These are phyloP conservation scores for Athalia rosae DNA, from an alignment of 2,888 invertebrate species.

Conservation along the genomic window DNA sequence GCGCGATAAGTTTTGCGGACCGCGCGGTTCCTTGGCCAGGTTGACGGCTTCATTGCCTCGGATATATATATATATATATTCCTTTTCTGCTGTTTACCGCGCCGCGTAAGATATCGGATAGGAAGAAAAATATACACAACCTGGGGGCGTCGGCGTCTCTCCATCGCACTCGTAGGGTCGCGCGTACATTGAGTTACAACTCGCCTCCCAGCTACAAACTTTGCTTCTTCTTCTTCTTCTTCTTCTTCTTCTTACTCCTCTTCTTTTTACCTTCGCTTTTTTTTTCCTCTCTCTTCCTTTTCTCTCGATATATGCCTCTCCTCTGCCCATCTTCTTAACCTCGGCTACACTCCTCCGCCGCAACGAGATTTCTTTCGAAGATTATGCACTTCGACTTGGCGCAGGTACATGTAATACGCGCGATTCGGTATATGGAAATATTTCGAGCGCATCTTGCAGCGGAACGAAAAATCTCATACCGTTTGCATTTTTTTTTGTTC, in stretches of 20 bases:
- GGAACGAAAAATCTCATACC: too few species aligned
- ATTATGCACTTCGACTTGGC: conserved; percentile 46
- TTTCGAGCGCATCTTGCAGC: too few species aligned
- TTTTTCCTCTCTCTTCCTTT: too few species aligned
- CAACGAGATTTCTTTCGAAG: conserved; percentile 56
- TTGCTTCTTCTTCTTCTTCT: neutral
- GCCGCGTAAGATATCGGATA: conserved; percentile 29
- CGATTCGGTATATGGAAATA: neutral
- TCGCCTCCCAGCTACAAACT: conserved; percentile 40
- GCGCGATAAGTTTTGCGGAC: neutral
- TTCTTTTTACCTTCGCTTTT: too few species aligned
- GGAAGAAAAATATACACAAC: conserved; percentile 51
- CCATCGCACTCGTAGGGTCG: conserved; percentile 59
- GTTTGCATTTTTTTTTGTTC: too few species aligned
- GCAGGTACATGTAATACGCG: neutral
- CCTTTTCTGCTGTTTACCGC: conserved; percentile 20
- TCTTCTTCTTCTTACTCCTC: too few species aligned
- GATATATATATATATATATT: too few species aligned
- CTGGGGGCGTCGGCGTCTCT: conserved; percentile 52
- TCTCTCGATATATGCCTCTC: too few species aligned
- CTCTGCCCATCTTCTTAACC: neutral
- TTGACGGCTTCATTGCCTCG: conserved; percentile 29
- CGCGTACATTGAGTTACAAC: conserved; percentile 61
- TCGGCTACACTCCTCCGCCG: conserved; percentile 52
- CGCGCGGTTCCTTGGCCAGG: neutral